phyloP scores from a whole-genome alignment of 2,888 invertebrate species.

The Loripinus fragilis region DNA sequence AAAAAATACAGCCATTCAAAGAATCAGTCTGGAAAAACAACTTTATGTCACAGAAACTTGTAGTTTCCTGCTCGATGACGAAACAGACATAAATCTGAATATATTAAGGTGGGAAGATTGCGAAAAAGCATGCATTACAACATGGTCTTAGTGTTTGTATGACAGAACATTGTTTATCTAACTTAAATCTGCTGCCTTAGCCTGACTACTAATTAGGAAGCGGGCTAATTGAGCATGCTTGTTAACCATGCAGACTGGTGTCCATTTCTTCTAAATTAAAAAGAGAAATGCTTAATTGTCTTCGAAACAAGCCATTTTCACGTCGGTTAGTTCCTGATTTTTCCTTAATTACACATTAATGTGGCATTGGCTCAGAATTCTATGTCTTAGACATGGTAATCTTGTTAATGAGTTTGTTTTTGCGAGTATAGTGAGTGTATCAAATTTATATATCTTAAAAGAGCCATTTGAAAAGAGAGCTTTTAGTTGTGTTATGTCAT shows the following conservation, averaged over 20 bases:
- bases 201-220: conserved; percentile 3
- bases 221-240: conserved; percentile 11
- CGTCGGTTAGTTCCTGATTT: background rate
- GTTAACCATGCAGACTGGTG: conserved; percentile 1
- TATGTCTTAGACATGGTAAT: conserved; percentile 10
- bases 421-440: background rate
- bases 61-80: no score
- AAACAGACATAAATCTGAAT: no score
- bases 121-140: background rate
- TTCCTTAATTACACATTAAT: conserved; percentile 17
- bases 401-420: conserved; percentile 14
- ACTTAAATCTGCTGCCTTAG: background rate
- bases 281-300: conserved; percentile 17
- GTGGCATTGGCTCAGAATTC: background rate
- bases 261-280: conserved; percentile 21
- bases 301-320: conserved; percentile 6
- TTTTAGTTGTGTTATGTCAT: no score
- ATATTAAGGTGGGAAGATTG: background rate
- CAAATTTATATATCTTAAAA: background rate
- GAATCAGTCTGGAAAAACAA: no score
- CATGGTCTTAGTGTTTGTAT: background rate
- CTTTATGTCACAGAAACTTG: no score
- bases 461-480: no score
- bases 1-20: no score
- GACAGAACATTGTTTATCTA: conserved; percentile 8